phyloP scores from a whole-genome alignment of 2,888 invertebrate genomes.

The Acanthosepion lycidas region DNA sequence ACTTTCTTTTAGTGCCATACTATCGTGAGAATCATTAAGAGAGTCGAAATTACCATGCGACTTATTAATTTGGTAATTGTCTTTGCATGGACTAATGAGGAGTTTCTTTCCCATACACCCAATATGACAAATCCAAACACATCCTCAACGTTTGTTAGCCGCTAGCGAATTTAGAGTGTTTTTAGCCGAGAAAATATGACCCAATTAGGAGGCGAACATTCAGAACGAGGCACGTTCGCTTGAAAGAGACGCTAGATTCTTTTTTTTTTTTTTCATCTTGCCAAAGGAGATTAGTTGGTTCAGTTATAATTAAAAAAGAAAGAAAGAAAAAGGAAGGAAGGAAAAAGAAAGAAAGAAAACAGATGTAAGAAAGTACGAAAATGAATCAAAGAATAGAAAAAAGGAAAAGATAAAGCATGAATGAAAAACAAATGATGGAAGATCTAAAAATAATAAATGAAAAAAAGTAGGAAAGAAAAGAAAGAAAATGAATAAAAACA shows the following conservation, averaged over 20 bases:
- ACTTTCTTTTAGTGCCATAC: no score
- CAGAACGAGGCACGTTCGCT: neutral
- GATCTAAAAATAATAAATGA: no score
- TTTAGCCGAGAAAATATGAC: neutral
- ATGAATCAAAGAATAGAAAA: no score
- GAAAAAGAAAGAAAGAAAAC: neutral
- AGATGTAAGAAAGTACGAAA: no score
- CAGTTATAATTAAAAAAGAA: neutral
- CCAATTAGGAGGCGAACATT: neutral
- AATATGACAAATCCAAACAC: neutral
- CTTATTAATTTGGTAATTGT: neutral
- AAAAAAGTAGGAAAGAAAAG: no score
- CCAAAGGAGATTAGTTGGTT: neutral
- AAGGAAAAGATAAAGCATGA: no score
- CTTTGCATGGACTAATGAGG: neutral
- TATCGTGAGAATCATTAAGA: neutral
- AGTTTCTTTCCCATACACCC: neutral
- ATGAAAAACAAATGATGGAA: no score
- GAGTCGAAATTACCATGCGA: neutral
- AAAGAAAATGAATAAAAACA: no score
- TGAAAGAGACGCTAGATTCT: no score
- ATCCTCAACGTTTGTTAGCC: neutral
- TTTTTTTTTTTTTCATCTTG: neutral
- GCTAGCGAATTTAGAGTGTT: neutral
- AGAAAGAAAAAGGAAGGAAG: neutral